Percentiles rank a stretch among this genome's conserved stretches.
phyloP scores from a whole-genome alignment of 2,888 invertebrate genomes.

The Rotaria magnacalcarata region DNA sequence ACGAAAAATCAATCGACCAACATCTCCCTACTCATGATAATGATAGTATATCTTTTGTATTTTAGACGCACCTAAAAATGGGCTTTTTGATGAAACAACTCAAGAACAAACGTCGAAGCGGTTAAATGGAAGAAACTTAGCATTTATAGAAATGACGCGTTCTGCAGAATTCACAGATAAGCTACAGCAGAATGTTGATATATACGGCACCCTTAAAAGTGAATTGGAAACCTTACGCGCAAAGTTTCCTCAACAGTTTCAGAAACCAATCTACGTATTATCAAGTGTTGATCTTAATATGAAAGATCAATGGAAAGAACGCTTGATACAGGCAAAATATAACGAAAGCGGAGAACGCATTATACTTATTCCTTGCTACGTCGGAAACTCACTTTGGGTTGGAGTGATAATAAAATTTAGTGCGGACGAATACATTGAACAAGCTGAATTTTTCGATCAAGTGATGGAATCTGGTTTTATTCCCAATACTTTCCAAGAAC shows the following conservation, averaged over 20 bases:
- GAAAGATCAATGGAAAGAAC: constrained; percentile 10
- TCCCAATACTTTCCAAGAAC: not conserved
- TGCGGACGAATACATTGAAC: not conserved
- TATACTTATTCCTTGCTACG: not conserved
- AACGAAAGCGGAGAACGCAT: not conserved
- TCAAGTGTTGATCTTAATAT: not conserved
- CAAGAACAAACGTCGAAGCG: no score
- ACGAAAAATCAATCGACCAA: no score
- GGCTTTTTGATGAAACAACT: no score
- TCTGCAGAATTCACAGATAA: no score
- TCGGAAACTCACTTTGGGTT: not conserved
- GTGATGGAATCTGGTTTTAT: not conserved
- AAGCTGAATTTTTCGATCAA: not conserved
- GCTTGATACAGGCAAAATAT: not conserved
- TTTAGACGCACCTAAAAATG: no score
- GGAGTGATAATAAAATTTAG: not conserved
- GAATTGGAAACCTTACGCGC: not conserved
- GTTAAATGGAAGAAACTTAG: no score
- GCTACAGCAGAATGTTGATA: no score
- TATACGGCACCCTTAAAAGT: not conserved
- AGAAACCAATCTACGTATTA: not conserved
- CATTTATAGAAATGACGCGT: no score
- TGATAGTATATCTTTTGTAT: no score
- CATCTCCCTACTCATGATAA: no score
- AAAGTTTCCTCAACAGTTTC: not conserved